phyloP scores from a whole-genome alignment of 2,888 invertebrate species.

The Yponomeuta sedellus region DNA sequence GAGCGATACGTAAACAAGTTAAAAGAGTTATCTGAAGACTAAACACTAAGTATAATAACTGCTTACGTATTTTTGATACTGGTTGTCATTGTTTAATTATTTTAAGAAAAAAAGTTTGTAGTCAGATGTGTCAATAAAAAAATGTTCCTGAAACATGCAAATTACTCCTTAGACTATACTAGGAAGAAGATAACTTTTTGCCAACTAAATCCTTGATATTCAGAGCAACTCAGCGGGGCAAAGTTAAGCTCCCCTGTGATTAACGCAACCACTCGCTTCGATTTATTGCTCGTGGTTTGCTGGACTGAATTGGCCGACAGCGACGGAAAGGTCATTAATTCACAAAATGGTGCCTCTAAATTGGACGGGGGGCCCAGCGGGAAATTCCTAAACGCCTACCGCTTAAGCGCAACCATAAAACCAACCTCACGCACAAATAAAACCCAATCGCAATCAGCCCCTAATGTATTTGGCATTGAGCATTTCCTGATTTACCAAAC shows the following conservation, averaged over 20 bases:
- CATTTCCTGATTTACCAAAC: not conserved
- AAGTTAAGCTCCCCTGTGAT: constrained; percentile 32
- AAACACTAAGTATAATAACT: too few relatives aligned
- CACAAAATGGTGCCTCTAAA: constrained; percentile 27
- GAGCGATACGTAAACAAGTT: not conserved
- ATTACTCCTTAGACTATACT: not conserved
- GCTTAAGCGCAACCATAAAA: constrained; percentile 1
- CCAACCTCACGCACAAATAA: not conserved
- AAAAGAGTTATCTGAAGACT: not conserved
- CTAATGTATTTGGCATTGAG: not conserved
- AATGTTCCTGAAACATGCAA: not conserved
- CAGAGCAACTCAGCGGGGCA: constrained; percentile 9
- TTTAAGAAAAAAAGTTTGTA: too few relatives aligned
- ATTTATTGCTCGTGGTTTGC: constrained; percentile 49
- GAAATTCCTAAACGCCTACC: not conserved
- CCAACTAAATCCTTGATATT: not conserved
- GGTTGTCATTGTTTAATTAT: too few relatives aligned
- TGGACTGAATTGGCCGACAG: constrained; percentile 45
- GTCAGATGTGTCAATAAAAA: too few relatives aligned
- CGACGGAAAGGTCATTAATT: constrained; percentile 28
- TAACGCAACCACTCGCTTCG: constrained; percentile 41
- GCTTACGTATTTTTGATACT: too few relatives aligned
- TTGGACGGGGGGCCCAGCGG: constrained; percentile 11
- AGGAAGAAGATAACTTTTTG: not conserved
- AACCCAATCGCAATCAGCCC: constrained; percentile 1